Percentiles rank a stretch among this genome's conserved stretches.
These are phyloP conservation scores for Squalus acanthias DNA, from an alignment of 2,797 vertebrate species.

Conservation along the genomic window DNA sequence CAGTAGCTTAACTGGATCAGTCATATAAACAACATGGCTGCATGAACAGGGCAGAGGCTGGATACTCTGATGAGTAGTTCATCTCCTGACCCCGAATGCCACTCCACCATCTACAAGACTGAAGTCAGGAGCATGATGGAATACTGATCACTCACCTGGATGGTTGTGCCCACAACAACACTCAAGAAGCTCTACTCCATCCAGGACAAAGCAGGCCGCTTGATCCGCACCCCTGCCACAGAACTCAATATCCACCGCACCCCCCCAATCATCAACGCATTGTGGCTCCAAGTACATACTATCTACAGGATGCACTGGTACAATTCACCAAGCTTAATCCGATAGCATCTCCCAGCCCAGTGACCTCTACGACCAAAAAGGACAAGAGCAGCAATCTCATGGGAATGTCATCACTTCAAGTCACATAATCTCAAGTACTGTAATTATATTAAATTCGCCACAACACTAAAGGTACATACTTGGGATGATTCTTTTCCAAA, in stretches of 20 bases:
- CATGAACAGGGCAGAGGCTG: no score
- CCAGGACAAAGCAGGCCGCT: not conserved
- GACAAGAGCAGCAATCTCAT: not conserved
- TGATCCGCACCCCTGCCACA: not conserved
- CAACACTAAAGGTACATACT: constrained; percentile 60
- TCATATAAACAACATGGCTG: no score
- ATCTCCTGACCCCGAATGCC: not conserved
- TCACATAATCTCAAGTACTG: not conserved
- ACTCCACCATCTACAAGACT: not conserved
- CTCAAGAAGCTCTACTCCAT: not conserved
- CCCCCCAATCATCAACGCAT: not conserved
- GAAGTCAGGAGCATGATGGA: not conserved
- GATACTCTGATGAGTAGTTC: no score
- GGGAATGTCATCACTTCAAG: not conserved
- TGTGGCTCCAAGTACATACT: not conserved
- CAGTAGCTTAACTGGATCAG: no score
- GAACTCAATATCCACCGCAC: not conserved
- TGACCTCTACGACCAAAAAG: not conserved
- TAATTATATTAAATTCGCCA: not conserved
- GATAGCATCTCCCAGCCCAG: not conserved
- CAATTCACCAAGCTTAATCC: not conserved
- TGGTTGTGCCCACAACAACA: not conserved
- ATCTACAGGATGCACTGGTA: not conserved
- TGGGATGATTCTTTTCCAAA: constrained; percentile 82
- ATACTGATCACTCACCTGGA: not conserved